Percentiles rank a stretch among this genome's conserved stretches.
Conservation (phyloP, 2,888 invertebrate genomes). For the Cheilosia pagana region DNA sequence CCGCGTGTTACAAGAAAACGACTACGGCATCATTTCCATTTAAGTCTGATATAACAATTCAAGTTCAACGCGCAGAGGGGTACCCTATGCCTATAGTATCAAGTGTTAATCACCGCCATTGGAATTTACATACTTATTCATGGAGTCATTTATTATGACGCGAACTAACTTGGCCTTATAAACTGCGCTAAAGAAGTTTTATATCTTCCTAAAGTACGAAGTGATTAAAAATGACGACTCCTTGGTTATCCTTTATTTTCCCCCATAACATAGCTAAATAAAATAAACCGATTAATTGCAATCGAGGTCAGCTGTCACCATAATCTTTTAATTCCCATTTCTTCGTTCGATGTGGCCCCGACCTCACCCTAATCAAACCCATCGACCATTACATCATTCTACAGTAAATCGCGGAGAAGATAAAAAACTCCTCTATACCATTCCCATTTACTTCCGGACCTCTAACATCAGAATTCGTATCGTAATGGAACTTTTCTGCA, state of each 20-base stretch:
- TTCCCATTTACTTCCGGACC: constrained; percentile 13
- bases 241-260: background rate
- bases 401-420: constrained; percentile 4
- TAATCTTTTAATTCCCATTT: background rate
- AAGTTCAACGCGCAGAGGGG: background rate
- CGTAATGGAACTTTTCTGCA: constrained; percentile 11
- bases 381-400: constrained; percentile 44
- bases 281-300: background rate
- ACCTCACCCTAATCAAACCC: constrained; percentile 35
- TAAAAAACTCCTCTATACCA: background rate
- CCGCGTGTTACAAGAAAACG: no score
- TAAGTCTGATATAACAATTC: background rate
- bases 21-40: no score
- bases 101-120: background rate
- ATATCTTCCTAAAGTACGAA: background rate
- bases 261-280: background rate
- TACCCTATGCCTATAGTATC: background rate
- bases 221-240: background rate
- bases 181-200: background rate
- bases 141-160: background rate
- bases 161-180: background rate
- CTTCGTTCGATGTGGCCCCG: background rate
- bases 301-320: background rate
- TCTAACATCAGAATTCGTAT: constrained; percentile 11
- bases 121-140: background rate